phyloP scores from a whole-genome alignment of 1,140 invertebrate species.

The Eubasilissa regina region DNA sequence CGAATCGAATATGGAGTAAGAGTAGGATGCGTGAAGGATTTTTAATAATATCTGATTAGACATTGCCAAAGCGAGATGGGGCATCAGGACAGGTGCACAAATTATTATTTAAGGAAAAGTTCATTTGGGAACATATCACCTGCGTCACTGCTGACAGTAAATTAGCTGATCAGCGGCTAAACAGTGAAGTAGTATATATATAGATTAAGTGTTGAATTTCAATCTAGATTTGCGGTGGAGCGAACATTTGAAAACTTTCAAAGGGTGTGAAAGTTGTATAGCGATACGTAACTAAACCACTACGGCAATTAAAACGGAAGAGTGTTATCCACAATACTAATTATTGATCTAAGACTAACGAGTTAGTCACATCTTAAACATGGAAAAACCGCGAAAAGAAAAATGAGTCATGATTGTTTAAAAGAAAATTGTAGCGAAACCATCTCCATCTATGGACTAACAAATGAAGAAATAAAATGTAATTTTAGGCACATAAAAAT shows the following conservation, averaged over 20 bases:
- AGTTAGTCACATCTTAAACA: conserved; percentile 44
- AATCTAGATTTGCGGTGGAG: too few species aligned
- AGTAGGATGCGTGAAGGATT: too few species aligned
- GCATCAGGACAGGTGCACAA: too few species aligned
- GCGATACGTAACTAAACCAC: conserved; percentile 38
- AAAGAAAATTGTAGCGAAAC: conserved; percentile 26
- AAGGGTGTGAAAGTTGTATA: not conserved
- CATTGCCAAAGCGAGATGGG: too few species aligned
- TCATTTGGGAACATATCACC: too few species aligned
- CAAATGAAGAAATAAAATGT: conserved; percentile 30
- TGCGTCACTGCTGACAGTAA: too few species aligned
- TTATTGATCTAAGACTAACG: conserved; percentile 31
- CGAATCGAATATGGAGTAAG: too few species aligned
- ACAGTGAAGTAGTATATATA: too few species aligned
- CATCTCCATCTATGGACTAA: conserved; percentile 32
- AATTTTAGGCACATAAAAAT: conserved; percentile 35
- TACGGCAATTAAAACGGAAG: conserved; percentile 22
- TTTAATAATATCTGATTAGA: too few species aligned
- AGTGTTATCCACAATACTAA: conserved; percentile 37
- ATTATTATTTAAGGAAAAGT: too few species aligned
- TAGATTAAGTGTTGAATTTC: too few species aligned
- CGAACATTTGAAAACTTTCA: conserved; percentile 2
- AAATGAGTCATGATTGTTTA: conserved; percentile 6
- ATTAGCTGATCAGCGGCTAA: too few species aligned
- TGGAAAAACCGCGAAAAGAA: conserved; percentile 39